Evolutionary conservation across 2,797 vertebrate species (phyloP).

Genomic region (Ctenochaetus hawaiiensis): DNA sequence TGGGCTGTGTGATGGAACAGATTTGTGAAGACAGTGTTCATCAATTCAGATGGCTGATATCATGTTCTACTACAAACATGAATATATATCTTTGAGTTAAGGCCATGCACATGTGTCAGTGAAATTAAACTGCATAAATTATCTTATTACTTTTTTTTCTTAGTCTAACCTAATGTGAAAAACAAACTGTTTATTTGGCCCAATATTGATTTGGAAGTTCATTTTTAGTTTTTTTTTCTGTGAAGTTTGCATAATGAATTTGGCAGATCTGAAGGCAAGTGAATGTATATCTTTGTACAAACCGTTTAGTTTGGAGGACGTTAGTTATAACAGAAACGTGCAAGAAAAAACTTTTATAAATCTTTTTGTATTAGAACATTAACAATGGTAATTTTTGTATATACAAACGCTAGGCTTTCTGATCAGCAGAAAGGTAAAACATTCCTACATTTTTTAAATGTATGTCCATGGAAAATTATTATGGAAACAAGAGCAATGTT

Average conservation of each 20-base stretch:
- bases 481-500: constrained; percentile 98
- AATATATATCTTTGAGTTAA: constrained; percentile 39
- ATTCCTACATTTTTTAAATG: constrained; percentile 98
- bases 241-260: constrained; percentile 76
- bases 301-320: constrained; percentile 92
- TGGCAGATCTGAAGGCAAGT: constrained; percentile 87
- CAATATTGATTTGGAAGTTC: constrained; percentile 70
- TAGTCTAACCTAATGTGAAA: constrained; percentile 73
- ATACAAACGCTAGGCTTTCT: constrained; percentile 98
- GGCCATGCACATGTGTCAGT: constrained; percentile 45
- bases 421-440: constrained; percentile 98
- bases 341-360: constrained; percentile 95
- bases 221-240: constrained; percentile 60
- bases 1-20: constrained; percentile 51
- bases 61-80: constrained; percentile 39
- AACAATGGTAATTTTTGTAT: constrained; percentile 99
- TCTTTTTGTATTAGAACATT: constrained; percentile 99
- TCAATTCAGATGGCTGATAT: constrained; percentile 35
- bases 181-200: constrained; percentile 64
- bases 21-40: constrained; percentile 67
- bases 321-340: constrained; percentile 94
- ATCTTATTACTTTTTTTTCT: constrained; percentile 41
- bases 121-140: constrained; percentile 39
- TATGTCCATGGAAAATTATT: constrained; percentile 97
- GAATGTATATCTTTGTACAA: constrained; percentile 95